A percentile compares a stretch with the other conserved stretches of the same genome.
phyloP scores from a whole-genome alignment of 2,888 invertebrate genomes.

The Amaurobius ferox region DNA sequence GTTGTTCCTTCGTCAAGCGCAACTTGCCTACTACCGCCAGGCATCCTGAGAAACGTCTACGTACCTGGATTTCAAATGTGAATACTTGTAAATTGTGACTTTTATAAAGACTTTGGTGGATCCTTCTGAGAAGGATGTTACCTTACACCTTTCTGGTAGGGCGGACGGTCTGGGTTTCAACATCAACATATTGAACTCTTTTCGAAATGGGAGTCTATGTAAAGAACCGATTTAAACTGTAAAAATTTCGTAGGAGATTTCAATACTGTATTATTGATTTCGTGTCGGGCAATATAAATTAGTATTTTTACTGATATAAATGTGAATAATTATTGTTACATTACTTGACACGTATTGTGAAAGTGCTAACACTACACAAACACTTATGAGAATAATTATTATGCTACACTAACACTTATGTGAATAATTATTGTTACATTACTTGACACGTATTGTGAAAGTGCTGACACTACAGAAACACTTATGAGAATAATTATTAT shows the following conservation, averaged over 20 bases:
- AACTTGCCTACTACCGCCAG: slow-evolving; percentile 56
- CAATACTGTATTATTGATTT: neutral
- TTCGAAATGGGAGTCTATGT: neutral
- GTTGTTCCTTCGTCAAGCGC: slow-evolving; percentile 60
- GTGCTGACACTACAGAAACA: too few relatives aligned
- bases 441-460: too few relatives aligned
- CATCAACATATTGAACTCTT: too few relatives aligned
- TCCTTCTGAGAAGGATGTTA: too few relatives aligned
- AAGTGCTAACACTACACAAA: too few relatives aligned
- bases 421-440: too few relatives aligned
- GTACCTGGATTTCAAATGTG: slow-evolving; percentile 67
- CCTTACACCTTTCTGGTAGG: neutral
- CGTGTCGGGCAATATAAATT: neutral
- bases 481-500: too few relatives aligned
- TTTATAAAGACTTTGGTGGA: too few relatives aligned
- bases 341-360: neutral
- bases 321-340: neutral
- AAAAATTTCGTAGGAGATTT: neutral
- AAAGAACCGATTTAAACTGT: neutral
- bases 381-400: too few relatives aligned
- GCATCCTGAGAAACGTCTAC: slow-evolving; percentile 65
- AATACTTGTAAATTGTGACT: too few relatives aligned
- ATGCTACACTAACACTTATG: too few relatives aligned
- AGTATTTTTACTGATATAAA: neutral
- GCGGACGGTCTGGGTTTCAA: neutral